Evolutionary conservation across 2,797 vertebrate species (phyloP).

Genomic region (Salarias fasciatus): DNA sequence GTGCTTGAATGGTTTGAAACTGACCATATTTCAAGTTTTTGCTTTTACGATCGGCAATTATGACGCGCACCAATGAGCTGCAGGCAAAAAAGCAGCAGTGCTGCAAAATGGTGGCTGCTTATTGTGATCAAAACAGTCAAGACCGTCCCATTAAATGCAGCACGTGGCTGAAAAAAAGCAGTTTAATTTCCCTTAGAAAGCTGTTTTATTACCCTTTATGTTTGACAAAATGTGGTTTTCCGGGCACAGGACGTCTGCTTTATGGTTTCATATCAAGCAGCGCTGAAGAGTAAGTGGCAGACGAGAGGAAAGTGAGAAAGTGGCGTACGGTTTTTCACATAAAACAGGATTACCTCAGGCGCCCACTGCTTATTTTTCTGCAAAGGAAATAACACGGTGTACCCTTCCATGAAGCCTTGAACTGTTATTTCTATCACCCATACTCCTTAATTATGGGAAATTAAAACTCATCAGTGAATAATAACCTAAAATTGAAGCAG

Average conservation of each 20-base stretch:
- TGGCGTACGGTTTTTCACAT: not conserved
- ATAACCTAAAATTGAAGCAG: slow-evolving; percentile 29
- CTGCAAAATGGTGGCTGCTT: slow-evolving; percentile 5
- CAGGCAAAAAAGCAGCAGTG: slow-evolving; percentile 4
- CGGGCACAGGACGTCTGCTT: not conserved
- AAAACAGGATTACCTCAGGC: slow-evolving; percentile 3
- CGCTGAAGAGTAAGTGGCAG: not conserved
- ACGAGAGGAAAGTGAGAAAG: slow-evolving; percentile 10
- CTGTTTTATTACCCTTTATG: not conserved
- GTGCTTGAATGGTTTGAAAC: not conserved
- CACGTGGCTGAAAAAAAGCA: not conserved
- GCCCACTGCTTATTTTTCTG: slow-evolving; percentile 9
- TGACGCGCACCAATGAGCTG: not conserved
- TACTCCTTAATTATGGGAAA: slow-evolving; percentile 30
- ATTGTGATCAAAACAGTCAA: slow-evolving; percentile 8
- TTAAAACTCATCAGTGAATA: slow-evolving; percentile 34
- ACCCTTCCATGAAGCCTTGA: slow-evolving; percentile 23
- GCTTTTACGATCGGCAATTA: slow-evolving; percentile 2
- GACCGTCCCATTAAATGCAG: slow-evolving; percentile 9
- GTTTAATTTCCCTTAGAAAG: slow-evolving; percentile 34
- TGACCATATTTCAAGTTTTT: too few relatives aligned
- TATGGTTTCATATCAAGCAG: not conserved
- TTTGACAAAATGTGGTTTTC: not conserved
- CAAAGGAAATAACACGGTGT: slow-evolving; percentile 13
- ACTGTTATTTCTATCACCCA: slow-evolving; percentile 23